Base-by-base conservation (phyloP, 2,797 vertebrate species). In the Poeciliopsis gracilis region DNA sequence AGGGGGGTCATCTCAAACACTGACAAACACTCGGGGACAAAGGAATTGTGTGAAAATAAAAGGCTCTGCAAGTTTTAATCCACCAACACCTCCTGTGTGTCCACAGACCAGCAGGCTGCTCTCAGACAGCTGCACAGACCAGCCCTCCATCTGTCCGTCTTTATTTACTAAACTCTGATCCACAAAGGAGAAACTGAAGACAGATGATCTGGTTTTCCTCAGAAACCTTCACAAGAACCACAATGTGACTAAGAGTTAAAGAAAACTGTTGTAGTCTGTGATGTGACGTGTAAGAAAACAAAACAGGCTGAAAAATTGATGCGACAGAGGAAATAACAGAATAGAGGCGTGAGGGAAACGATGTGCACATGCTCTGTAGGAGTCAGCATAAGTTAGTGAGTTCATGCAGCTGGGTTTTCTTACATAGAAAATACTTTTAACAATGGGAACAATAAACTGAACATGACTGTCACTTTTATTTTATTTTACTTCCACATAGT, bases 41-140 rank as follows among this genome's bases (percentile, higher is more conserved):
- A 89, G 79, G 78, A 85, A 53, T 80, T 80, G 75, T 78, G 82
- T 80, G 74, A 83, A 66, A 82, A 89, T 72, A 80, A 88, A 88
- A 84, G 77, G 1, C 41, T n/a, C 6, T 11, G 1, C n/a, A 66
- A 75, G 61, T 73, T 77, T 82, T 74, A 80, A 82, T 77, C 78
- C 69, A n/a, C 41, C 25, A 67, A 45, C 66, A 5, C 23, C 66
- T 53, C 94, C 92, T 88, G 95, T 92, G 86, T 63, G 30, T 49
- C 75, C 75, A 7, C 72, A 86, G 74, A 86, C 77, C 85, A 79
- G 85, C 61, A 84, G 41, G 28, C 79, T 70, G 46, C 75, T 47
- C 72, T 47, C 75, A 77, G 82, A 82, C 57, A 28, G 20, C 66
- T 45, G 3, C 13, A 5, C 66, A 69, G 36, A n/a, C 66, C 25